These are phyloP conservation scores for Rhagonycha lutea DNA, from an alignment of 2,888 invertebrate species.

Conservation along the genomic window DNA sequence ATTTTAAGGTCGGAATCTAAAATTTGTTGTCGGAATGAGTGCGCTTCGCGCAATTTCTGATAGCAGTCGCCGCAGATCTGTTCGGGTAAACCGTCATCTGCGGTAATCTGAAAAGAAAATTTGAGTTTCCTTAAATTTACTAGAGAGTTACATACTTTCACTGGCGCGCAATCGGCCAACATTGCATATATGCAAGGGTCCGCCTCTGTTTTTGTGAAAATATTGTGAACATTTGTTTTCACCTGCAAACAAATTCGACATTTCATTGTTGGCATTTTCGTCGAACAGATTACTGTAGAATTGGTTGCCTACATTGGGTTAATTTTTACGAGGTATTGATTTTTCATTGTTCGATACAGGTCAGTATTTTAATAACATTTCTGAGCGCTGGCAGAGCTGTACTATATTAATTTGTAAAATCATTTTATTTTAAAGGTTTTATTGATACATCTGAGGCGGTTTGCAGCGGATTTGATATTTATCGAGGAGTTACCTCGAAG, in stretches of 20 bases:
- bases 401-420: too few species aligned
- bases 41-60: conserved; percentile 3
- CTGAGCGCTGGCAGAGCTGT: too few species aligned
- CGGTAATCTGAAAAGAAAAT: conserved; percentile 4
- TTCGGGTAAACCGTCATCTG: conserved; percentile 10
- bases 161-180: not conserved
- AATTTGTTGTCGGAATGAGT: conserved; percentile 10
- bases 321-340: not conserved
- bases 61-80: conserved; percentile 15
- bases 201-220: not conserved
- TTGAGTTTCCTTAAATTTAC: not conserved
- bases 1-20: conserved; percentile 15
- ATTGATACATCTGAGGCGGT: too few species aligned
- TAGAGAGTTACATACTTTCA: not conserved
- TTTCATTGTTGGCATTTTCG: not conserved
- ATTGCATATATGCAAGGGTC: not conserved
- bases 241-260: not conserved
- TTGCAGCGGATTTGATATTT: too few species aligned
- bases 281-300: not conserved
- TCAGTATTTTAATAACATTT: not conserved
- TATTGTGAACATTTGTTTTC: not conserved
- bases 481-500: too few species aligned
- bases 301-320: not conserved
- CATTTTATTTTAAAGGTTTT: too few species aligned
- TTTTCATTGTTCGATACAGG: not conserved